Evolutionary conservation across 1,140 invertebrate genomes (phyloP).

Genomic region (Halesus radiatus): DNA sequence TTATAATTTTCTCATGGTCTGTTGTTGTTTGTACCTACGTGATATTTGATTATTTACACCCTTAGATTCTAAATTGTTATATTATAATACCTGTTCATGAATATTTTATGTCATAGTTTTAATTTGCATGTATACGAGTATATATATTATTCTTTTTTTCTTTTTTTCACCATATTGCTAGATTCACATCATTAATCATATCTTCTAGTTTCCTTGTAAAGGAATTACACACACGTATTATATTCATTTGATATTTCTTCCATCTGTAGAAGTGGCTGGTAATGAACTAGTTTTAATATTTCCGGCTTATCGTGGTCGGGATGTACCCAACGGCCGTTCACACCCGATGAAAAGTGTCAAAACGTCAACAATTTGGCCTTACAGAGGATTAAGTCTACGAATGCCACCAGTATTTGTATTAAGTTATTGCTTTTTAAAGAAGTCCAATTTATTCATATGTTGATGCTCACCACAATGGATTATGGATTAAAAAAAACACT

Average conservation of each 20-base stretch:
- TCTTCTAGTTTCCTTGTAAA: neutral
- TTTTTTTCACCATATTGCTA: neutral
- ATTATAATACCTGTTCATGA: too few species aligned
- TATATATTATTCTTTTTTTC: too few species aligned
- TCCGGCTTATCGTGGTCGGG: conserved; percentile 1
- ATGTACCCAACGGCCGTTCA: neutral
- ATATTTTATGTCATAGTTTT: too few species aligned
- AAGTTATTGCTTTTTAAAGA: conserved; percentile 18
- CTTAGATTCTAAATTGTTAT: too few species aligned
- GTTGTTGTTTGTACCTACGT: too few species aligned
- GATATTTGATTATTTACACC: too few species aligned
- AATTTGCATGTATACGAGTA: too few species aligned
- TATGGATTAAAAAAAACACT: too few species aligned
- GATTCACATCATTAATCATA: neutral
- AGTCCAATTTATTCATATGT: conserved; percentile 12
- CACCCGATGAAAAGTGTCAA: conserved; percentile 19
- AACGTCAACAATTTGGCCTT: conserved; percentile 1
- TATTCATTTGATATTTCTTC: neutral
- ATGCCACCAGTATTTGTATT: conserved; percentile 21
- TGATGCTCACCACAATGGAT: neutral
- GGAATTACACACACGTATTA: neutral
- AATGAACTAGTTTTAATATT: conserved; percentile 8
- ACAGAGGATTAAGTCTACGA: conserved; percentile 6
- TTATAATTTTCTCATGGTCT: too few species aligned
- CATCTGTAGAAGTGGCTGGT: neutral